Conservation (phyloP, 2,888 invertebrate species). For the Plebejus argus region DNA sequence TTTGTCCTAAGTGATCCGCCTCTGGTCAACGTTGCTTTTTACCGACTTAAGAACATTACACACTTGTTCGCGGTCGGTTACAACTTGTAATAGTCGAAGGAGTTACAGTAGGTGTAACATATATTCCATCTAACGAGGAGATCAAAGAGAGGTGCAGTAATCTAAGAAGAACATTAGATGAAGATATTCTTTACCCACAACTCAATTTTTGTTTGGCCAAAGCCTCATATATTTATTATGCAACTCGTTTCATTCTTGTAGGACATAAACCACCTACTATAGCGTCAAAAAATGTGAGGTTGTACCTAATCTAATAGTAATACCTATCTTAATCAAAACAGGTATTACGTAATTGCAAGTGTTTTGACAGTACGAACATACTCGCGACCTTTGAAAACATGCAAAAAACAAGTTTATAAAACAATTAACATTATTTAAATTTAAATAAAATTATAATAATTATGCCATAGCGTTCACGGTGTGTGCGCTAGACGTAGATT, state of each 20-base stretch:
- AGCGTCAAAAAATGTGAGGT: too few relatives aligned
- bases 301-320: too few relatives aligned
- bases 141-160: too few relatives aligned
- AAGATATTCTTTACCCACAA: too few relatives aligned
- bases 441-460: slow-evolving; percentile 8
- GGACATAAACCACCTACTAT: too few relatives aligned
- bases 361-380: neutral
- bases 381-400: neutral
- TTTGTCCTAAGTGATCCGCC: slow-evolving; percentile 79
- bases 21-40: slow-evolving; percentile 80
- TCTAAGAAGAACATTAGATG: too few relatives aligned
- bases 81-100: neutral
- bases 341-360: neutral
- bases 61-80: slow-evolving; percentile 36
- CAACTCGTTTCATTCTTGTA: too few relatives aligned
- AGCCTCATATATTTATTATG: too few relatives aligned
- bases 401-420: neutral
- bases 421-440: slow-evolving; percentile 6
- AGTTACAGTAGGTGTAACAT: neutral
- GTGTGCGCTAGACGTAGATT: neutral
- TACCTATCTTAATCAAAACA: too few relatives aligned
- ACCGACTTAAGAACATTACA: slow-evolving; percentile 51
- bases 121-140: too few relatives aligned
- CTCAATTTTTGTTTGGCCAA: too few relatives aligned
- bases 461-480: neutral